phyloP scores from a whole-genome alignment of 2,113 vertebrate species.

The Engraulis encrasicolus region DNA sequence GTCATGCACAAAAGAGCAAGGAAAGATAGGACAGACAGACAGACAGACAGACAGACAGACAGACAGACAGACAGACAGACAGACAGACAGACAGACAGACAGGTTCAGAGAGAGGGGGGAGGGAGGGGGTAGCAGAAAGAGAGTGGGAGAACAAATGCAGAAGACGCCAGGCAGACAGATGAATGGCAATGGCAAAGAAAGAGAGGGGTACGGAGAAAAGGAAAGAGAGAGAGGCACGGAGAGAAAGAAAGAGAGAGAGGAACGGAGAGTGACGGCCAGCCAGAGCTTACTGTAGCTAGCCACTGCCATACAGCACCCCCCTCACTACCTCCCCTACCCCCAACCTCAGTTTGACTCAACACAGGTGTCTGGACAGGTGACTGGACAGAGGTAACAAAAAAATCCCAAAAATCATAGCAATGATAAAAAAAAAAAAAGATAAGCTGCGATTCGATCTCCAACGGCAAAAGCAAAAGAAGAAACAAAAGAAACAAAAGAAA shows the following conservation, averaged over 20 bases:
- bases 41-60: background rate
- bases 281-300: background rate
- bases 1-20: background rate
- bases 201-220: background rate
- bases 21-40: background rate
- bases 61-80: background rate
- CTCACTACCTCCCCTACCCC: background rate
- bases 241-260: background rate
- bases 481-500: background rate
- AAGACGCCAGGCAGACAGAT: background rate
- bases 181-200: background rate
- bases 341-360: background rate
- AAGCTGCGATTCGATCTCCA: background rate
- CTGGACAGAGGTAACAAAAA: background rate
- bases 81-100: background rate
- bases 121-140: background rate
- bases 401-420: background rate
- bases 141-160: background rate
- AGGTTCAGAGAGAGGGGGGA: background rate
- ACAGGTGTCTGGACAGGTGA: conserved; percentile 14
- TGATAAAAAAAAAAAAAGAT: background rate
- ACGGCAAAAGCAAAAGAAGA: background rate
- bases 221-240: background rate
- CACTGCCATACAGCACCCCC: too few species aligned
- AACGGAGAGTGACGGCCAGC: background rate